Percentiles rank a stretch among this genome's conserved stretches.
Conservation (phyloP, 2,113 vertebrate species). For the Seriola dumerili region DNA sequence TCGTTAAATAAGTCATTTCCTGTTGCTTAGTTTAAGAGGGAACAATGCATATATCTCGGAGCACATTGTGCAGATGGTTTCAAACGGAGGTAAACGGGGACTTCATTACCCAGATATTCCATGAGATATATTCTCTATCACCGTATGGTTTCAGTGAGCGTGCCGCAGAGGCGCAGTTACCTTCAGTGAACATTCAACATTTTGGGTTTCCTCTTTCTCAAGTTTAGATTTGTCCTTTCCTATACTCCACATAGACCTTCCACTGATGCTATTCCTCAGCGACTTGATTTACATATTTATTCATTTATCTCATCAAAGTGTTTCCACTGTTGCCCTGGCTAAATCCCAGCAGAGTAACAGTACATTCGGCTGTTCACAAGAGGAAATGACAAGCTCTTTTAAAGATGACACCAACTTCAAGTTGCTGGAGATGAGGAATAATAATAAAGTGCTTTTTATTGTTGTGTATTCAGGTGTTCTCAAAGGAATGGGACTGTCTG, state of each 20-base stretch:
- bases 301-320: constrained; percentile 4
- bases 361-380: constrained; percentile 11
- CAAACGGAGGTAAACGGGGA: background rate
- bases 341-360: constrained; percentile 19
- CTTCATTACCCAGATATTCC: background rate
- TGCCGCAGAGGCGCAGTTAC: background rate
- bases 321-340: constrained; percentile 3
- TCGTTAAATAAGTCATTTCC: background rate
- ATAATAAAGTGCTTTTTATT: constrained; percentile 6
- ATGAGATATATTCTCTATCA: background rate
- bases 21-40: background rate
- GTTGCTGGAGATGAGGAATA: constrained; percentile 14
- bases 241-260: background rate
- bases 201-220: background rate
- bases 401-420: constrained; percentile 25
- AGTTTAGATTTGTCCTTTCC: background rate
- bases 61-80: background rate
- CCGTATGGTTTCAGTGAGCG: no score
- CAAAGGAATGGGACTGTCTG: background rate
- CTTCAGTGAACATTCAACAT: background rate
- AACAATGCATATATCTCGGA: background rate
- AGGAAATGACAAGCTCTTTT: constrained; percentile 7
- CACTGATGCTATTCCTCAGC: background rate
- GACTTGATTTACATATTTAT: constrained; percentile 6
- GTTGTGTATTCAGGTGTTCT: constrained; percentile 18